phyloP scores from a whole-genome alignment of 2,888 invertebrate genomes.

The Hylaea fasciaria region DNA sequence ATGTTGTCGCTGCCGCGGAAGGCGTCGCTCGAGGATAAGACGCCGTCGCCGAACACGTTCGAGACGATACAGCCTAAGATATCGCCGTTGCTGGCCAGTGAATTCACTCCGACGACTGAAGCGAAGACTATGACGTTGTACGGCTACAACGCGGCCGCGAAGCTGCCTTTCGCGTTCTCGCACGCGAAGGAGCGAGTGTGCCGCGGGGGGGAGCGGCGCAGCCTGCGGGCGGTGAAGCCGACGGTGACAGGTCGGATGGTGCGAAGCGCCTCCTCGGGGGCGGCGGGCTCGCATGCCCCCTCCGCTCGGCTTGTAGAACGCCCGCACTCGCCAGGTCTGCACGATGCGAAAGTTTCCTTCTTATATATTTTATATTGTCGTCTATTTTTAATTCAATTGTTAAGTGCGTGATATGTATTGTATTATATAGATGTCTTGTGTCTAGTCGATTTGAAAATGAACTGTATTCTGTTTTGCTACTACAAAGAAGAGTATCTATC shows the following conservation, averaged over 20 bases:
- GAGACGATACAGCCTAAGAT: slow-evolving; percentile 78
- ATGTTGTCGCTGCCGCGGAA: slow-evolving; percentile 64
- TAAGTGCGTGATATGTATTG: not conserved
- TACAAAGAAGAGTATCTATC: not conserved
- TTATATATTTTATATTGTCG: too few relatives aligned
- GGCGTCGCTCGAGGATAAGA: slow-evolving; percentile 72
- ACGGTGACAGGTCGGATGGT: slow-evolving; percentile 78
- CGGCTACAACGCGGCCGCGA: slow-evolving; percentile 82
- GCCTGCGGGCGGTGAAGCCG: slow-evolving; percentile 63
- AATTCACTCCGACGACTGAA: slow-evolving; percentile 73
- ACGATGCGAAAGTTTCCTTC: slow-evolving; percentile 42
- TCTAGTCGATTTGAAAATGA: too few relatives aligned
- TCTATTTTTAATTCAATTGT: not conserved
- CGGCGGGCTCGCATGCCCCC: slow-evolving; percentile 73
- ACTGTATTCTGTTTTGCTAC: not conserved
- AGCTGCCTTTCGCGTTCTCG: slow-evolving; percentile 80
- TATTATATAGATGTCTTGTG: too few relatives aligned
- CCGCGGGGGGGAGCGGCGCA: slow-evolving; percentile 58
- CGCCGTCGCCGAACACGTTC: slow-evolving; percentile 65
- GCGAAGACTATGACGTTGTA: slow-evolving; percentile 78
- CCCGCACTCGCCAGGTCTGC: slow-evolving; percentile 63
- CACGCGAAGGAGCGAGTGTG: slow-evolving; percentile 62
- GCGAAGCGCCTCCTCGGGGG: slow-evolving; percentile 82
- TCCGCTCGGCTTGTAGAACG: slow-evolving; percentile 69
- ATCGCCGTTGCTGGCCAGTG: slow-evolving; percentile 72